Evolutionary conservation across 2,797 vertebrate species (phyloP).

Genomic region (Lophura swinhoii): DNA sequence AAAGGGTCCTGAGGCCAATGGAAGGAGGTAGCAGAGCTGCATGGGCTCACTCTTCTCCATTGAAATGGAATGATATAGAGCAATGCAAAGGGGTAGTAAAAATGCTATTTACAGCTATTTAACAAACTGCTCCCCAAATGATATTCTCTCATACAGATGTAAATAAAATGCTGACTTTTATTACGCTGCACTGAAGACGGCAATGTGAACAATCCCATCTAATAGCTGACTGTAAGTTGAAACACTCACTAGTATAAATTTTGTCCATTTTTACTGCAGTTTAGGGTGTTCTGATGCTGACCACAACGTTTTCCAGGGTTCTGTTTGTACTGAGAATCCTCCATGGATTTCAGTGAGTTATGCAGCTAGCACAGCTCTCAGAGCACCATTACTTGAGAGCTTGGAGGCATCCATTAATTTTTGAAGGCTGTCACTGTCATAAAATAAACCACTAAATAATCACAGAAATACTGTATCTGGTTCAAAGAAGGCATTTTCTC

Average conservation of each 20-base stretch:
- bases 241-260: conserved; percentile 52
- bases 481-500: neutral
- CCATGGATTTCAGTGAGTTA: conserved; percentile 14
- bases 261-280: conserved; percentile 25
- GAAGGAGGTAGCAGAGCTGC: neutral
- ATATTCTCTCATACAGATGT: conserved; percentile 37
- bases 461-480: neutral
- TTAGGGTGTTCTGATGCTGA: conserved; percentile 30
- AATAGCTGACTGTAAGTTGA: conserved; percentile 39
- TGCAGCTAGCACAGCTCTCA: conserved; percentile 1
- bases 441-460: conserved; percentile 39
- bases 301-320: conserved; percentile 47
- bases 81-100: conserved; percentile 37
- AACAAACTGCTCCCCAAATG: conserved; percentile 59
- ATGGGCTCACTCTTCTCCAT: neutral
- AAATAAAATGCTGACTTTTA: conserved; percentile 71
- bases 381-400: neutral
- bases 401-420: conserved; percentile 44
- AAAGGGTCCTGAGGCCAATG: neutral
- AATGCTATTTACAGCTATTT: conserved; percentile 54
- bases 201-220: conserved; percentile 12
- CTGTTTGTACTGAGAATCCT: conserved; percentile 34
- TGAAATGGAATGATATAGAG: conserved; percentile 33
- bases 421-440: neutral
- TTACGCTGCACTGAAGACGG: conserved; percentile 34